Base-by-base conservation (phyloP, 2,888 invertebrate species). In the Leucophora obtusa region DNA sequence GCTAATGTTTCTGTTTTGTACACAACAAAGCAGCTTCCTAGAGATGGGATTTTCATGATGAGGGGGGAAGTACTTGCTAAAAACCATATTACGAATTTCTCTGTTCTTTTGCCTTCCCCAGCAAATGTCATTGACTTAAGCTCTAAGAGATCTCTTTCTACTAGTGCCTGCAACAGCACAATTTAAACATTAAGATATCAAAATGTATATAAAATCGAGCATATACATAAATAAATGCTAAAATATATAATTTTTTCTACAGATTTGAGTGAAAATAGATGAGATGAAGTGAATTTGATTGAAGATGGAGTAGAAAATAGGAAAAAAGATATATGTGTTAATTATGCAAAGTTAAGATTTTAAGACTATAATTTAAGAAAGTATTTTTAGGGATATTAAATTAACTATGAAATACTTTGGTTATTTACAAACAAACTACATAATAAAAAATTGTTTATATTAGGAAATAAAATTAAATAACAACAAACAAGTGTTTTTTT, bases 41-140 rank as follows among this genome's bases (percentile, higher is more conserved):
- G 66, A 3, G 28, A 28, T 28, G 6, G 28, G 28, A 28, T 3
- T 28, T 28, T 28, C 7, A 28, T 56, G 38, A 4, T 38, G 2
- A 38, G 43, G 43, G 43, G 38, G 38, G 38, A 38, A 38, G 11
- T 28, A 28, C 6, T 3, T 6, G 6, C 28, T 28, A 28, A 3
- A 28, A 28, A 28, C 4, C 28, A 28, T 28, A 28, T 28, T 28
- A 28, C 38, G 4, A 38, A 9, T 9, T n/a, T 28, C 15, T 60
- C 47, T 54, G 10, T 70, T 70, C 58, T 47, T 47, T 54, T 47
- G 4, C 43, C n/a, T 47, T n/a, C n/a, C n/a, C n/a, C n/a, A n/a
- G 43, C 35, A 53, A 66, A 78, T 66, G 77, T 78, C 77, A 72
- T 78, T 78, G 77, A 78, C 77, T 68, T 78, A 58, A 60, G 54